Evolutionary conservation across 2,797 vertebrate species (phyloP).

Genomic region (Mus minutoides): DNA sequence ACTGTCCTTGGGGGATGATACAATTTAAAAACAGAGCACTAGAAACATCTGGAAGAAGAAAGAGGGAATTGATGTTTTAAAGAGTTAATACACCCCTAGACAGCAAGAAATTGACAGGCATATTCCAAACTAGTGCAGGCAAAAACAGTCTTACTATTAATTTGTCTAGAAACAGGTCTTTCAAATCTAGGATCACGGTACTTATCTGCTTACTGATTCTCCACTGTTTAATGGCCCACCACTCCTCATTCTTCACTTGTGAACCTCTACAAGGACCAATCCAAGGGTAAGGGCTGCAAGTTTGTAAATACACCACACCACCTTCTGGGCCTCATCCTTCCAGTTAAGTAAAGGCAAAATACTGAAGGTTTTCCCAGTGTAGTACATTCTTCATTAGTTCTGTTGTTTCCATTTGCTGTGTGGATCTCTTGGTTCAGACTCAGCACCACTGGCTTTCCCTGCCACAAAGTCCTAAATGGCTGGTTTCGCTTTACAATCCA

Average conservation of each 20-base stretch:
- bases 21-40: neutral
- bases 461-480: neutral
- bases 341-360: neutral
- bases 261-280: neutral
- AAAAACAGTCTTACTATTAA: neutral
- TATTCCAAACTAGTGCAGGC: neutral
- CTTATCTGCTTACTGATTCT: neutral
- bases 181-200: neutral
- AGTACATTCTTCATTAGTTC: neutral
- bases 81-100: neutral
- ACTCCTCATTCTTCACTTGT: neutral
- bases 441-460: neutral
- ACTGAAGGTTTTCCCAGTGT: neutral
- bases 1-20: neutral
- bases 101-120: slow-evolving; percentile 10
- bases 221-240: neutral
- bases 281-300: neutral
- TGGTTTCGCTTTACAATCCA: neutral
- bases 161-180: neutral
- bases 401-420: neutral
- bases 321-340: neutral
- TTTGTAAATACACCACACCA: neutral
- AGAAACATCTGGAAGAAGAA: neutral
- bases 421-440: neutral
- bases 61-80: slow-evolving; percentile 27